phyloP scores from a whole-genome alignment of 2,113 vertebrate species.

The Delphinus delphis region DNA sequence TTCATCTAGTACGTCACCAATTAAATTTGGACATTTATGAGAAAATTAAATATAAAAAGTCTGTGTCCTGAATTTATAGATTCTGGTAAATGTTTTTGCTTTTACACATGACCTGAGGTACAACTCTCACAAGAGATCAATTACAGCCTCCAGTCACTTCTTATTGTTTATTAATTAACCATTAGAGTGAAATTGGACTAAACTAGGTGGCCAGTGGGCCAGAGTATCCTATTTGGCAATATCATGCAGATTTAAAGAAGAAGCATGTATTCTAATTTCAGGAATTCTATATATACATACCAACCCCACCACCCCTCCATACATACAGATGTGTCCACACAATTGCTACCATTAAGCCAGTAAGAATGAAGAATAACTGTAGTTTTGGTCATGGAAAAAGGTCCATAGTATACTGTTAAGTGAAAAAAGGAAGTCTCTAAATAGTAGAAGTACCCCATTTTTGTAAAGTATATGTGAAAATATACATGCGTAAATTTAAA shows the following conservation, averaged over 20 bases:
- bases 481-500: background rate
- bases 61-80: background rate
- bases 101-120: background rate
- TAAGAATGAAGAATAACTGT: background rate
- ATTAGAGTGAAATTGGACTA: background rate
- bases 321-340: background rate
- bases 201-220: background rate
- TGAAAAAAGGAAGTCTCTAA: background rate
- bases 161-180: background rate
- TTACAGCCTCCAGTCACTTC: background rate
- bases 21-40: constrained; percentile 37
- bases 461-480: background rate
- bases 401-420: background rate
- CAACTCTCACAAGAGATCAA: background rate
- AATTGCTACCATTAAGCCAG: background rate
- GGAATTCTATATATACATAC: background rate
- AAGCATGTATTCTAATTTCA: background rate
- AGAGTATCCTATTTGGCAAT: background rate
- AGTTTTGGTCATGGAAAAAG: background rate
- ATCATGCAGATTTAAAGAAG: background rate
- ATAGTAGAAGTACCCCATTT: background rate
- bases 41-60: constrained; percentile 59
- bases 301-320: background rate
- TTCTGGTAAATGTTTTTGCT: constrained; percentile 44
- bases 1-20: background rate